Evolutionary conservation across 2,113 vertebrate genomes (phyloP).

Genomic region (Leuciscus idus): DNA sequence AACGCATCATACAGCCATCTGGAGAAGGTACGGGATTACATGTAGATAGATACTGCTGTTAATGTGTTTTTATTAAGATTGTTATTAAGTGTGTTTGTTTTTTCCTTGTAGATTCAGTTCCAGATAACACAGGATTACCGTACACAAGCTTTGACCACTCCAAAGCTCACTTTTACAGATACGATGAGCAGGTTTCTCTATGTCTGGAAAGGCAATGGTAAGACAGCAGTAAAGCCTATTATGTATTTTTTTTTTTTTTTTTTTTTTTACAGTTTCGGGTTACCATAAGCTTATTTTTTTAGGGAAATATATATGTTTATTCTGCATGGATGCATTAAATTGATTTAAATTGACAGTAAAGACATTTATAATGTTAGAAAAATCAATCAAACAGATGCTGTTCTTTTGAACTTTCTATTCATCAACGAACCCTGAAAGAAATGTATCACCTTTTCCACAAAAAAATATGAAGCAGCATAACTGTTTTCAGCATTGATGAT

Average conservation of each 20-base stretch:
- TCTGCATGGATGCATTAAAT: neutral
- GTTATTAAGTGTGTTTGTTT: neutral
- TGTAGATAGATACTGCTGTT: neutral
- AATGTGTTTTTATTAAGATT: neutral
- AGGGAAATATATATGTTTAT: neutral
- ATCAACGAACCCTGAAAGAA: neutral
- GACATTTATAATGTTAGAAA: neutral
- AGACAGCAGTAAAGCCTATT: constrained; percentile 30
- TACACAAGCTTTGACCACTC: constrained; percentile 94
- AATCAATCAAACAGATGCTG: neutral
- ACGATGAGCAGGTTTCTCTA: constrained; percentile 93
- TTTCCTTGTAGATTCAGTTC: constrained; percentile 79
- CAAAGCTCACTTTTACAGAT: constrained; percentile 95
- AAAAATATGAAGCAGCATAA: neutral
- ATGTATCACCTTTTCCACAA: neutral
- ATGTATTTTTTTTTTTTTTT: no score
- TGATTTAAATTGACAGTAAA: neutral
- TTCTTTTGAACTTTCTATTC: neutral
- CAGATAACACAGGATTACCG: constrained; percentile 86
- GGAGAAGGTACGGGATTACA: constrained; percentile 79
- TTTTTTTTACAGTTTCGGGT: no score
- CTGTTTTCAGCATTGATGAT: neutral
- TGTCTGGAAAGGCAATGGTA: constrained; percentile 94
- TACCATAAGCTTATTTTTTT: no score
- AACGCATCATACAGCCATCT: constrained; percentile 87